phyloP scores from a whole-genome alignment of 2,888 invertebrate species.

The Hyposoter dolosus region DNA sequence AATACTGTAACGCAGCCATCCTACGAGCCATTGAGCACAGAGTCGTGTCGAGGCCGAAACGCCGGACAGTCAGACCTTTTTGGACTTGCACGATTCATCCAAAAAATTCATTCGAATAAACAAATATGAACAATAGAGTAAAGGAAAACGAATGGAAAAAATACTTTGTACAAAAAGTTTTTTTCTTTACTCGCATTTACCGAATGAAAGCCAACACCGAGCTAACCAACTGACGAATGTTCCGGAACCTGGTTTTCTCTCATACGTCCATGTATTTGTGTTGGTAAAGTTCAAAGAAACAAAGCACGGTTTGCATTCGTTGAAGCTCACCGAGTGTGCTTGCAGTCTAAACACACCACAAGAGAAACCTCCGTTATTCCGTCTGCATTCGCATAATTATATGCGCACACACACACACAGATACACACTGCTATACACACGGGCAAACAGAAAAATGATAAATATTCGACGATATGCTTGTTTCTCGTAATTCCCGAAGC shows the following conservation, averaged over 20 bases:
- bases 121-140: not conserved
- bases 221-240: constrained; percentile 53
- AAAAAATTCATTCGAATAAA: not conserved
- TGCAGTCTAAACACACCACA: constrained; percentile 51
- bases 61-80: not conserved
- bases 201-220: constrained; percentile 29
- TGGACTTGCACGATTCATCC: not conserved
- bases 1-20: not conserved
- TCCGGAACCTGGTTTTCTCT: constrained; percentile 51
- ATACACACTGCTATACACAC: not conserved
- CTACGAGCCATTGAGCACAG: not conserved
- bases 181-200: constrained; percentile 27
- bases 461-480: constrained; percentile 4
- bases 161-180: constrained; percentile 3
- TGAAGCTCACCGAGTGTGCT: constrained; percentile 50
- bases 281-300: constrained; percentile 45
- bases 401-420: constrained; percentile 11
- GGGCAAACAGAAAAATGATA: constrained; percentile 1
- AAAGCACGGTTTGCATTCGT: constrained; percentile 65
- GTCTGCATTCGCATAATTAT: constrained; percentile 53
- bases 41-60: not conserved
- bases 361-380: constrained; percentile 46
- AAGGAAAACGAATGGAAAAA: not conserved
- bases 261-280: not conserved
- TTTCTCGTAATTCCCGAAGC: not conserved